Conservation (phyloP, 1,140 invertebrate species). For the Parapsyche elsis region DNA sequence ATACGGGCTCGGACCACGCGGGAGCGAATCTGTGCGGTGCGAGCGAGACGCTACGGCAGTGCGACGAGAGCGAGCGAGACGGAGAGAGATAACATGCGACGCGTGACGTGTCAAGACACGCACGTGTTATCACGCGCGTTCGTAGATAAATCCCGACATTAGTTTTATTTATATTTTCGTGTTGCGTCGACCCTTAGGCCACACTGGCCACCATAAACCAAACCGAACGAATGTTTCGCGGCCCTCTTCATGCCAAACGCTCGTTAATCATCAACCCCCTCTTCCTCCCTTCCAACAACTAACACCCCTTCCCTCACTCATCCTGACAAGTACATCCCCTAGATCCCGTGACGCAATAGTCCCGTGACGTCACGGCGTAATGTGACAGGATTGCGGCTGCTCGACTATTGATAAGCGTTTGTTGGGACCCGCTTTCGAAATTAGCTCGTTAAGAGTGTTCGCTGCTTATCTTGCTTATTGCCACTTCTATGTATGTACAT, state of each 20-base stretch:
- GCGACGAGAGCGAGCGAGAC: no score
- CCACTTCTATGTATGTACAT: not conserved
- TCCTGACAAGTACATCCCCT: not conserved
- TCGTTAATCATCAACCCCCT: constrained; percentile 50
- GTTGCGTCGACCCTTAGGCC: not conserved
- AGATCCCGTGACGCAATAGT: constrained; percentile 46
- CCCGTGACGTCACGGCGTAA: constrained; percentile 35
- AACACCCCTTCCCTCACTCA: constrained; percentile 7
- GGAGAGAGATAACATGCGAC: no score
- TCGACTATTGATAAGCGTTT: constrained; percentile 48
- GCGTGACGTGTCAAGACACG: not conserved
- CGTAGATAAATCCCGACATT: not conserved
- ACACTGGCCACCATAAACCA: not conserved
- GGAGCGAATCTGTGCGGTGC: no score
- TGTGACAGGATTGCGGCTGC: constrained; percentile 43
- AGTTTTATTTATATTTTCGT: constrained; percentile 20
- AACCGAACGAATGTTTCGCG: not conserved
- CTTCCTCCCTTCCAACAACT: not conserved
- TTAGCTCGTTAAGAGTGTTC: constrained; percentile 13
- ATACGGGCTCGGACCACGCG: no score
- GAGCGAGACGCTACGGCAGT: no score
- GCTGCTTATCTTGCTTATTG: not conserved
- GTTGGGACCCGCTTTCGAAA: not conserved
- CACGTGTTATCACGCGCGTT: not conserved
- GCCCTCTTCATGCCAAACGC: constrained; percentile 39